Evolutionary conservation across 2,113 vertebrate genomes (phyloP), one percentile per base, ranked within the genome.

Genomic region (Oophaga pumilio): DNA sequence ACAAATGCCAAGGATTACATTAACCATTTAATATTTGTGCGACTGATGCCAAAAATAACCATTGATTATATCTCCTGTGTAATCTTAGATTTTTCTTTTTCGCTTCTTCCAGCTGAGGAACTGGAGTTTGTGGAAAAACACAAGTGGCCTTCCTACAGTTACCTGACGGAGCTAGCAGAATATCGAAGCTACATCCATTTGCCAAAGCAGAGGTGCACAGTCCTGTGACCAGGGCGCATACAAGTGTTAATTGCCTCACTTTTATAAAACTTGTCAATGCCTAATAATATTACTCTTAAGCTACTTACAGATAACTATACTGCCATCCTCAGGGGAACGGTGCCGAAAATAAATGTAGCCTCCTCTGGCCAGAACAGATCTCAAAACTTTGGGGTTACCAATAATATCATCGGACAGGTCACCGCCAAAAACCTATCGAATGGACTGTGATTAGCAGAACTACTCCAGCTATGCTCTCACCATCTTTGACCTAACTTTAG

Each of bases 131-230:
- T 99, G 71, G 98, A 99, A 92, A 94, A 93, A 90, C 94, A 98
- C 83, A 94, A 97, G 60, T 99, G 97, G 98, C 98, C 98, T 0
- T 98, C 98, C 71, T 94, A 95, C 87, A 89, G 96, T 59, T 99
- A 99, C 93, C 94, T 99, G 93, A 97, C 97, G 94, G 97, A 99
- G 93, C 96, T 99, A 86, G 97, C 96, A 0, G 97, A 98, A 71
- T 99, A 98, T 93, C 97, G 97, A 91, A 95, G 94, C 87, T 95
- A 97, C 4, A 91, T 98, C 89, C 97, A 98, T 90, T 94, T 97
- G 20, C 96, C 96, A 91, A 98, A 97, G 89, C 96, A 95, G 50
- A 96, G 96, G 68, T 99, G 98, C 90, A 74, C 88, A 43, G 92
- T 99, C 59, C 98, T 99, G 98, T 99, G 93, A 97, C 91, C 28